Evolutionary conservation across 2,113 vertebrate genomes (phyloP).

Genomic region (Brienomyrus brachyistius): DNA sequence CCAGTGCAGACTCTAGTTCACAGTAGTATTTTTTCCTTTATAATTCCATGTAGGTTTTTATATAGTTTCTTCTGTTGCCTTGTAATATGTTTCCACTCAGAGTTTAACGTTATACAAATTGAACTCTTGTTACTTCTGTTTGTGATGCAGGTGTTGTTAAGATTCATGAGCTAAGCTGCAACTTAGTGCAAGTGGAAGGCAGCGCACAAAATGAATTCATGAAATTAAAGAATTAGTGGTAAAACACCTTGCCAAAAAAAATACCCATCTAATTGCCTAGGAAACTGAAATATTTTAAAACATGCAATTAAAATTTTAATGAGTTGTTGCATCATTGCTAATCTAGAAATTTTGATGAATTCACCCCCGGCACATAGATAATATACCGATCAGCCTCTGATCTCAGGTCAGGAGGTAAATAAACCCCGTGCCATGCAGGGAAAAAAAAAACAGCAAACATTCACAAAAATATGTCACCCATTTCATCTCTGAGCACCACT

Average conservation of each 20-base stretch:
- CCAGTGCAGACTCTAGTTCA: neutral
- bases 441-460: neutral
- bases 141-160: neutral
- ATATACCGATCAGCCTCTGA: neutral
- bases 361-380: neutral
- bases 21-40: neutral
- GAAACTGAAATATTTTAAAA: neutral
- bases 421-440: neutral
- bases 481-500: neutral
- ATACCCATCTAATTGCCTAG: neutral
- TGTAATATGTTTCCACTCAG: neutral
- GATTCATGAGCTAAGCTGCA: neutral
- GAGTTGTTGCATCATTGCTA: neutral
- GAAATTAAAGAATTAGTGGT: neutral
- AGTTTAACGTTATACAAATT: neutral
- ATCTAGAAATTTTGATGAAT: neutral
- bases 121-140: neutral
- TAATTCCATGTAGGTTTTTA: neutral
- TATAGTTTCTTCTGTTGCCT: neutral
- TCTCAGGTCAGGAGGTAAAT: neutral
- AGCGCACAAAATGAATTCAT: neutral
- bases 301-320: conserved; percentile 3
- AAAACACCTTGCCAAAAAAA: neutral
- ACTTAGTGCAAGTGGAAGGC: neutral
- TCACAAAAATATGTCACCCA: neutral